Evolutionary conservation across 2,113 vertebrate species (phyloP).

Genomic region (Sander vitreus): DNA sequence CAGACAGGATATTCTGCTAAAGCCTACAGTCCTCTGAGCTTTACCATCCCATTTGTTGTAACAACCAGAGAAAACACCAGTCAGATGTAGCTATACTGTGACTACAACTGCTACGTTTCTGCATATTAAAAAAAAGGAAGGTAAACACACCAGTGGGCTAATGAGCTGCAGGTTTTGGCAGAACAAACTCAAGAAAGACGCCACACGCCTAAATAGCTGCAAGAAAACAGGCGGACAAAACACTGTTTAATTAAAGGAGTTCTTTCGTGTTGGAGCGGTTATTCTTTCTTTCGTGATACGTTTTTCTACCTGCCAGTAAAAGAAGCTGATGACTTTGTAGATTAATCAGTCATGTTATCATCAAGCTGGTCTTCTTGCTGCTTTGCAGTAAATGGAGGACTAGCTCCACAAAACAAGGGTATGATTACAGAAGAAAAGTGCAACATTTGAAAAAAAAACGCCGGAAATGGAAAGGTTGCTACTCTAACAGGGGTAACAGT

Average conservation of each 20-base stretch:
- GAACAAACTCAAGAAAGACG: background rate
- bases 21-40: background rate
- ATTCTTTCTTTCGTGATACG: background rate
- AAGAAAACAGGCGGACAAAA: conserved; percentile 2
- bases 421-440: background rate
- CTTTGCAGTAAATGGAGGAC: background rate
- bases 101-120: background rate
- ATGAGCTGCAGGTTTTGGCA: conserved; percentile 25
- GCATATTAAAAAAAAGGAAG: background rate
- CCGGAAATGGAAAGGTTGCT: too few species aligned
- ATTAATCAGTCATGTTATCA: background rate
- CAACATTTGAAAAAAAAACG: too few species aligned
- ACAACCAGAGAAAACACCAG: background rate
- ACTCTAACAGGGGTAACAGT: too few species aligned
- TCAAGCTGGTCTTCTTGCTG: background rate
- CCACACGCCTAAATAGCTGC: background rate
- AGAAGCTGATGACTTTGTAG: background rate
- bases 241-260: conserved; percentile 1
- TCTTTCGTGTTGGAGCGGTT: background rate
- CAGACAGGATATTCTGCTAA: background rate
- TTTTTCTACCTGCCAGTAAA: background rate
- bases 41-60: background rate
- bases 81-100: background rate
- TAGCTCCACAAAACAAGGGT: background rate
- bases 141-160: conserved; percentile 15